Conservation (phyloP, 2,113 vertebrate genomes). For the Ptilonorhynchus violaceus region DNA sequence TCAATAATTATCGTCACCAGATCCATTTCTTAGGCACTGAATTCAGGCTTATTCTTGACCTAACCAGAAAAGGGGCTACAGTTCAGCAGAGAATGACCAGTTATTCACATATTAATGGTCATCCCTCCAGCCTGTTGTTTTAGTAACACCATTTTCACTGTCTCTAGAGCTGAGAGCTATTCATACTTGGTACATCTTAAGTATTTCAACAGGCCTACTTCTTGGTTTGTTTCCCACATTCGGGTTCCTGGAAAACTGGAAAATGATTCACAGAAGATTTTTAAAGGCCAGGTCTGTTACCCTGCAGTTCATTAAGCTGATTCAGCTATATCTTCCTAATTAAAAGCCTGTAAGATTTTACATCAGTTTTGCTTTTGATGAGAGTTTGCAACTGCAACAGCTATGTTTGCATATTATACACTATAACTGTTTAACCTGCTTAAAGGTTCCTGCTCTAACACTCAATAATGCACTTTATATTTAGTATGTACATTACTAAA, state of each 20-base stretch:
- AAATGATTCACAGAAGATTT: neutral
- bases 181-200: neutral
- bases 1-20: neutral
- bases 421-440: neutral
- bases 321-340: neutral
- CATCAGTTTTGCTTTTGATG: neutral
- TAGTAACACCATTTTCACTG: neutral
- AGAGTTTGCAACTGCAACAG: neutral
- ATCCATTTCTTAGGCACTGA: neutral
- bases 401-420: neutral
- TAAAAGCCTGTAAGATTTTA: neutral
- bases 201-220: neutral
- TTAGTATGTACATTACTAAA: neutral
- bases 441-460: neutral
- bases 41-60: neutral
- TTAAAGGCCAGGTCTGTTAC: neutral
- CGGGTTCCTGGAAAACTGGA: neutral
- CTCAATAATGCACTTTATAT: neutral
- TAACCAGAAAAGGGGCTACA: neutral
- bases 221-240: neutral
- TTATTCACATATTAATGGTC: neutral
- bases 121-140: neutral
- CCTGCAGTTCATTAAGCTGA: neutral
- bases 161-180: neutral
- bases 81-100: neutral